phyloP scores from a whole-genome alignment of 2,888 invertebrate genomes.

The Tipula confusa region DNA sequence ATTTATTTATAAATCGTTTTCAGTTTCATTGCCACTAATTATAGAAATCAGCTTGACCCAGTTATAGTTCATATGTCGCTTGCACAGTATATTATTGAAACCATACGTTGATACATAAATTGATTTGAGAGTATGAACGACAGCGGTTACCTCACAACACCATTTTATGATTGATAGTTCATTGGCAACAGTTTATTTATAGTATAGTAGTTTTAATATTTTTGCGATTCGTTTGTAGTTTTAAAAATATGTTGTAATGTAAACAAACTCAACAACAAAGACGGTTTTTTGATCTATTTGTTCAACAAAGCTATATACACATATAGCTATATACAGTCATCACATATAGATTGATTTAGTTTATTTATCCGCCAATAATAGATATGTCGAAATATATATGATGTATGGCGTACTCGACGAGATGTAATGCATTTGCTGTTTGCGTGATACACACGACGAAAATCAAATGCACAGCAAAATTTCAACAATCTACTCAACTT shows the following conservation, averaged over 20 bases:
- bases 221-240: neutral
- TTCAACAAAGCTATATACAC: too few species aligned
- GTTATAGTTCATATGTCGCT: neutral
- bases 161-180: neutral
- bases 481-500: neutral
- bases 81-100: neutral
- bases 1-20: neutral
- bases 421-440: too few species aligned
- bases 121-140: too few species aligned
- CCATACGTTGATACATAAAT: neutral
- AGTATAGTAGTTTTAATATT: neutral
- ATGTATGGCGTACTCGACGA: too few species aligned
- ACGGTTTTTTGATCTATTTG: neutral
- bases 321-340: too few species aligned
- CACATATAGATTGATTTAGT: neutral
- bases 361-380: too few species aligned
- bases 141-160: neutral
- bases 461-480: neutral
- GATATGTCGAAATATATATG: too few species aligned
- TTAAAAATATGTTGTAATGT: neutral
- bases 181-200: neutral
- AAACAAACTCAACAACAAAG: neutral
- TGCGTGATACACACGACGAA: neutral
- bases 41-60: neutral
- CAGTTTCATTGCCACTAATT: neutral